Percentiles rank a stretch among this genome's conserved stretches.
Conservation (phyloP, 2,888 invertebrate species). For the Diarsia mendica region DNA sequence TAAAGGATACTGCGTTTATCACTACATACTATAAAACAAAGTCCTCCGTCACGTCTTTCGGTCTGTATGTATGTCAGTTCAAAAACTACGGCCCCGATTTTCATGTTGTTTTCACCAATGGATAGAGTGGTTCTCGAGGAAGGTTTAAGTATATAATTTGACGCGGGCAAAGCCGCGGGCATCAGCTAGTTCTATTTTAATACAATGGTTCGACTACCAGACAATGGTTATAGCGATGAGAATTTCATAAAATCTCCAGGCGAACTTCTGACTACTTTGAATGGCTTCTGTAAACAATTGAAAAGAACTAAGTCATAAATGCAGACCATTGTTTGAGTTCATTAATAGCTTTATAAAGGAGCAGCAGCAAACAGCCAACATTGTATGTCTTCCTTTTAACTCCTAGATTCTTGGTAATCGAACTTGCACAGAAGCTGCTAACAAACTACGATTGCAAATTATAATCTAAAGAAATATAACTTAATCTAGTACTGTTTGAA, state of each 20-base stretch:
- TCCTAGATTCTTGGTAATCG: neutral
- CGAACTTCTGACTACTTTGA: slow-evolving; percentile 12
- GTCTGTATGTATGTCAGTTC: too few species aligned
- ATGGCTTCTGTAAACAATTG: slow-evolving; percentile 4
- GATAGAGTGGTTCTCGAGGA: too few species aligned
- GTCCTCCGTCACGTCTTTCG: too few species aligned
- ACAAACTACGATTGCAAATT: slow-evolving; percentile 12
- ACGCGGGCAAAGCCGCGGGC: too few species aligned
- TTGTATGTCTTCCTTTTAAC: slow-evolving; percentile 20
- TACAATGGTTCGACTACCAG: neutral
- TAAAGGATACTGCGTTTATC: too few species aligned
- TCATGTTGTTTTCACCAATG: too few species aligned
- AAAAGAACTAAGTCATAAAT: neutral
- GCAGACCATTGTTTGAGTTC: slow-evolving; percentile 1
- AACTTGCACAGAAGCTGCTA: slow-evolving; percentile 3
- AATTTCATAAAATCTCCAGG: slow-evolving; percentile 3
- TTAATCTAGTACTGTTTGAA: neutral
- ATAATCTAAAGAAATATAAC: too few species aligned
- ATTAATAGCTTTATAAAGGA: slow-evolving; percentile 3
- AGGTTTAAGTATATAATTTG: too few species aligned
- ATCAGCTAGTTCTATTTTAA: neutral
- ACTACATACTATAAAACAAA: too few species aligned
- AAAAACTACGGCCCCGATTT: too few species aligned
- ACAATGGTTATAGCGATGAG: neutral
- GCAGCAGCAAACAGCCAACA: neutral